Evolutionary conservation across 2,113 vertebrate species (phyloP).

Genomic region (Rutilus rutilus): DNA sequence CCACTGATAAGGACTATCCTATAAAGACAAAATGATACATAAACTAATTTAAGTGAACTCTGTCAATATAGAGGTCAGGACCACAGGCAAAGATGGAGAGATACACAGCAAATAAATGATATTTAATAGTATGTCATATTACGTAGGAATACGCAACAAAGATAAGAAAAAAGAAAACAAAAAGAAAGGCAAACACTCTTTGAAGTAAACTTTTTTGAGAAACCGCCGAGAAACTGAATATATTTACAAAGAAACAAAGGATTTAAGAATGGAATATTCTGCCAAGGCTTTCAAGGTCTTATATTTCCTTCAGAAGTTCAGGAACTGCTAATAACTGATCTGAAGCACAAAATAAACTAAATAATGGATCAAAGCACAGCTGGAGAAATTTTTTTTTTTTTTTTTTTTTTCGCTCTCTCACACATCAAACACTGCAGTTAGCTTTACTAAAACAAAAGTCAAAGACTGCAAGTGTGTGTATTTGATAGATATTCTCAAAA

Average conservation of each 20-base stretch:
- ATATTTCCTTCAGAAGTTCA: slow-evolving; percentile 9
- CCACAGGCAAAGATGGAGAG: slow-evolving; percentile 66
- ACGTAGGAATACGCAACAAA: slow-evolving; percentile 2
- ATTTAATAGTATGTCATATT: slow-evolving; percentile 54
- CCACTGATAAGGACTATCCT: slow-evolving; percentile 99
- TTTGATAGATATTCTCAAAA: background rate
- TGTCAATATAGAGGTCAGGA: slow-evolving; percentile 53
- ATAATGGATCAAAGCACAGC: background rate
- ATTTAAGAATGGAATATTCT: background rate
- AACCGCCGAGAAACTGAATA: background rate
- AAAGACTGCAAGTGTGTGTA: background rate
- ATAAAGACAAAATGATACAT: slow-evolving; percentile 84
- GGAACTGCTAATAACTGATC: background rate
- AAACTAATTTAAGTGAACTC: slow-evolving; percentile 78
- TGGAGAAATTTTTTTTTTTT: too few species aligned
- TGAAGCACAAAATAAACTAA: slow-evolving; percentile 8
- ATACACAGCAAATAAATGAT: slow-evolving; percentile 59
- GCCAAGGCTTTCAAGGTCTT: slow-evolving; percentile 3
- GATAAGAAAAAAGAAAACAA: background rate
- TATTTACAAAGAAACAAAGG: background rate
- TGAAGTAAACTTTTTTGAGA: background rate
- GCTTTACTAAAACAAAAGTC: background rate
- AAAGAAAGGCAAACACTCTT: background rate
- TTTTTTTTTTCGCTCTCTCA: background rate
- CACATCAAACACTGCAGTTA: background rate